Conservation (phyloP, 2,888 invertebrate species). For the Drosophila maculinotata region DNA sequence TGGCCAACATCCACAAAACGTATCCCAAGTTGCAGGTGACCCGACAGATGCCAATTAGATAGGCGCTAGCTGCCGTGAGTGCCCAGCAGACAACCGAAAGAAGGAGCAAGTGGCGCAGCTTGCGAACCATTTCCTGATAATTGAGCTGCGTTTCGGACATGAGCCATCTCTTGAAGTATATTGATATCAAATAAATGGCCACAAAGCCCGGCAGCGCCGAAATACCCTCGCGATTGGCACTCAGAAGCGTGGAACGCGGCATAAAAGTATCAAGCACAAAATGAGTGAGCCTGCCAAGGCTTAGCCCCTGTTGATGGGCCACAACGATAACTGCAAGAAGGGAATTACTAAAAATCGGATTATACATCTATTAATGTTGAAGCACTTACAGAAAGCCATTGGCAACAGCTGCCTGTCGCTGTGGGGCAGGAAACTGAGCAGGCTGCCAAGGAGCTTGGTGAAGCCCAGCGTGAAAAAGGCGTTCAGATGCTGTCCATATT, state of each 20-base stretch:
- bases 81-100: constrained; percentile 84
- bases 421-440: constrained; percentile 74
- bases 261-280: constrained; percentile 89
- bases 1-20: constrained; percentile 91
- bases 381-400: constrained; percentile 81
- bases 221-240: constrained; percentile 97
- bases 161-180: constrained; percentile 87
- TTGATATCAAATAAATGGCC: constrained; percentile 91
- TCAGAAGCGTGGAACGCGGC: constrained; percentile 87
- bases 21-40: constrained; percentile 94
- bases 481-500: constrained; percentile 99
- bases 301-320: constrained; percentile 89
- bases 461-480: constrained; percentile 97
- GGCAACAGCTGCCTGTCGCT: constrained; percentile 83
- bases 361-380: no score
- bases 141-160: constrained; percentile 73
- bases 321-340: constrained; percentile 85
- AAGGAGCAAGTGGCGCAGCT: constrained; percentile 66
- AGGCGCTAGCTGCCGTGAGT: constrained; percentile 85
- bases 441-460: constrained; percentile 90
- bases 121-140: constrained; percentile 70
- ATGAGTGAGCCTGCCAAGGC: constrained; percentile 87
- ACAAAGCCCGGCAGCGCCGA: constrained; percentile 95
- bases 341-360: not conserved
- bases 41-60: constrained; percentile 89